phyloP scores from a whole-genome alignment of 2,888 invertebrate species.

The Caradrina kadenii region DNA sequence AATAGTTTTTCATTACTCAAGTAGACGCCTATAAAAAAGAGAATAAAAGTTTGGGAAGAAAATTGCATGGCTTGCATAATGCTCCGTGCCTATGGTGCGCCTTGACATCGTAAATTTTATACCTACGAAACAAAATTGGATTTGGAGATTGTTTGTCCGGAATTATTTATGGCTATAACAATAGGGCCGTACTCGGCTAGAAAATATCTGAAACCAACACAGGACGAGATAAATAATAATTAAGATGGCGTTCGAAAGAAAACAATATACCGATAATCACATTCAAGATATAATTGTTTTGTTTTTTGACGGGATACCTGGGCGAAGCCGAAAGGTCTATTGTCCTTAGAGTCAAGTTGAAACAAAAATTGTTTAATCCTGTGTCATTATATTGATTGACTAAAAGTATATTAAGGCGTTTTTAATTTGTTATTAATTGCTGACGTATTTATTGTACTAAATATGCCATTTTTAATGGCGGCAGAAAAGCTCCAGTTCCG shows the following conservation, averaged over 20 bases:
- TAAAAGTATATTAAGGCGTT: no score
- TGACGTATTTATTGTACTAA: no score
- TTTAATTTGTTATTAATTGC: no score
- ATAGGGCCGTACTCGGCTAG: constrained; percentile 55
- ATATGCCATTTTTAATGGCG: no score
- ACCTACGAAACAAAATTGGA: constrained; percentile 78
- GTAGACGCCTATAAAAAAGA: constrained; percentile 86
- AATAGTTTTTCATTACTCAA: constrained; percentile 90
- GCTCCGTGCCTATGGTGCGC: constrained; percentile 74
- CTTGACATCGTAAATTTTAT: constrained; percentile 79
- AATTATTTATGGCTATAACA: constrained; percentile 77
- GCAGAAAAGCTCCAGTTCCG: no score
- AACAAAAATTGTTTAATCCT: no score
- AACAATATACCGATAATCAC: no score
- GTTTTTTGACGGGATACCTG: no score
- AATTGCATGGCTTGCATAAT: constrained; percentile 89
- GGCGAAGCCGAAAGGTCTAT: no score
- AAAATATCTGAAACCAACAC: constrained; percentile 40
- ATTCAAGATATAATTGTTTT: no score
- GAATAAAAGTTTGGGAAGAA: constrained; percentile 86
- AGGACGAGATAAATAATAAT: neutral
- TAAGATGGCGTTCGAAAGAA: neutral
- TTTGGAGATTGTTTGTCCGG: constrained; percentile 76
- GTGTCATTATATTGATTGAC: no score
- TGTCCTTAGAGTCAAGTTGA: no score